Evolutionary conservation across 2,113 vertebrate genomes (phyloP).

Genomic region (Podarcis raffonei): DNA sequence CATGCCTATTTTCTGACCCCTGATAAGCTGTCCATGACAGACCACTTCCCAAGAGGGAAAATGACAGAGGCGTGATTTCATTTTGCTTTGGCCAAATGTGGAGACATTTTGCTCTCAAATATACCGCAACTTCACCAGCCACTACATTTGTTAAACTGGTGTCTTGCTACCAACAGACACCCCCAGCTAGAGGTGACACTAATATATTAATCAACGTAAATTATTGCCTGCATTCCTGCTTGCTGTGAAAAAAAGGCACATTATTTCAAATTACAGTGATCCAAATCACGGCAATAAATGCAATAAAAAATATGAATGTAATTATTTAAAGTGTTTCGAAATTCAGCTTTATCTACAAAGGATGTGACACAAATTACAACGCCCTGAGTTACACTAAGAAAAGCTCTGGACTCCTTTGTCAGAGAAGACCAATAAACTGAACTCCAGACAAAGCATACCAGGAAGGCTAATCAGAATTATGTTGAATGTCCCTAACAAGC

Average conservation of each 20-base stretch:
- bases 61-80: rapidly evolving
- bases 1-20: not conserved
- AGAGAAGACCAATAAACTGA: constrained; percentile 54
- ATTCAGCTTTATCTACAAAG: constrained; percentile 48
- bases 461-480: constrained; percentile 52
- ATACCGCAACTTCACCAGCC: not conserved
- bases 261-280: constrained; percentile 45
- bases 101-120: not conserved
- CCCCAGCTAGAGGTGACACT: not conserved
- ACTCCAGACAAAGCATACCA: constrained; percentile 48
- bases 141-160: constrained; percentile 5
- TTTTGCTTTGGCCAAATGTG: not conserved
- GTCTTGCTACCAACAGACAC: constrained; percentile 26
- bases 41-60: not conserved
- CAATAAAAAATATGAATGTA: constrained; percentile 43
- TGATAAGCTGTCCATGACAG: not conserved
- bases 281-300: constrained; percentile 50
- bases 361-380: constrained; percentile 52
- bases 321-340: constrained; percentile 38
- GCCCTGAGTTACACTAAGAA: constrained; percentile 51
- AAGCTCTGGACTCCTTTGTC: constrained; percentile 34
- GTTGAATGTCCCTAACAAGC: constrained; percentile 57
- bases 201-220: constrained; percentile 8
- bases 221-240: constrained; percentile 46
- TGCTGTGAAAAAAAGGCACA: not conserved